Conservation (phyloP, 2,797 vertebrate species). For the Dipus sagitta region DNA sequence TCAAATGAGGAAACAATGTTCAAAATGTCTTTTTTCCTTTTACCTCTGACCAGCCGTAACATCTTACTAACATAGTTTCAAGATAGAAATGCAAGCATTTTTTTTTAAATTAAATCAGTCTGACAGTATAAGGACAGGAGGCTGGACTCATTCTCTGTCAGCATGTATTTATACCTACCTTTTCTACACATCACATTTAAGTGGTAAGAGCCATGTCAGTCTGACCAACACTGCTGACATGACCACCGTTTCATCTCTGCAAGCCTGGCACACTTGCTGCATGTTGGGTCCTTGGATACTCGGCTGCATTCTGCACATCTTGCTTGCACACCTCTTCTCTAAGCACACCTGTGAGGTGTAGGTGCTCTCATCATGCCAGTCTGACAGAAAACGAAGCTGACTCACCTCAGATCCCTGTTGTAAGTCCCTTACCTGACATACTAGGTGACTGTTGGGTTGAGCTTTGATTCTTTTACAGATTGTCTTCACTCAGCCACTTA, state of each 20-base stretch:
- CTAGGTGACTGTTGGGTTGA: neutral
- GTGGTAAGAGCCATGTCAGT: neutral
- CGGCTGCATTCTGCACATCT: neutral
- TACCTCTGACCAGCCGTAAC: neutral
- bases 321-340: neutral
- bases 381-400: constrained; percentile 23
- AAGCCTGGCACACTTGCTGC: neutral
- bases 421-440: neutral
- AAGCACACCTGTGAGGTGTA: neutral
- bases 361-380: neutral
- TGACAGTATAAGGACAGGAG: neutral
- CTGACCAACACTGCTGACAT: fast-evolving
- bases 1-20: constrained; percentile 57
- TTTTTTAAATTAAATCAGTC: neutral
- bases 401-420: neutral
- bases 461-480: constrained; percentile 20
- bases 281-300: neutral
- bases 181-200: neutral
- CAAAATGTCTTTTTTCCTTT: constrained; percentile 59
- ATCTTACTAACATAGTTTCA: constrained; percentile 6
- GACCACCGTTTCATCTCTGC: neutral
- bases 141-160: neutral
- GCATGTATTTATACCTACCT: neutral
- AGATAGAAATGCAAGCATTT: constrained; percentile 14
- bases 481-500: neutral